Conservation (phyloP, 2,113 vertebrate genomes). For the Thymallus thymallus region DNA sequence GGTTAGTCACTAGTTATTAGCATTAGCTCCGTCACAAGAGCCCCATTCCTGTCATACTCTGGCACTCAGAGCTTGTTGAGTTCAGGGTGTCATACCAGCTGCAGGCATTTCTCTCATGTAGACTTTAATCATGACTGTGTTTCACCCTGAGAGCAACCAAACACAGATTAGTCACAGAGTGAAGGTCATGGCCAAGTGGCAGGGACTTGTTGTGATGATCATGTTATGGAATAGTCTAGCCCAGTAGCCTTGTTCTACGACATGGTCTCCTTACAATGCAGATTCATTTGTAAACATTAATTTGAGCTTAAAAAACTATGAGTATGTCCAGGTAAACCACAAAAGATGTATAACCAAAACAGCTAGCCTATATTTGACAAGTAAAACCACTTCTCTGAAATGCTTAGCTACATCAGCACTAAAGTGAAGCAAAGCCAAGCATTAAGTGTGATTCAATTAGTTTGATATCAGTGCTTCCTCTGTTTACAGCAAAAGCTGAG, state of each 20-base stretch:
- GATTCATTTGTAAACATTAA: no score
- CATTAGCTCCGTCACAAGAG: not conserved
- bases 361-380: no score
- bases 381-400: no score
- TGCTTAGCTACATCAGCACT: not conserved
- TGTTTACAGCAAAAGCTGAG: no score
- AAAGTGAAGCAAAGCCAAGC: slow-evolving; percentile 7
- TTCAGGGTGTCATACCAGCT: not conserved
- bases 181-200: slow-evolving; percentile 33
- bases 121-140: slow-evolving; percentile 3
- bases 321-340: no score
- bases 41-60: no score
- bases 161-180: slow-evolving; percentile 11
- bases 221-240: slow-evolving; percentile 34
- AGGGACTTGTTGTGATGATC: slow-evolving; percentile 21
- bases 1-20: not conserved
- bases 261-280: not conserved
- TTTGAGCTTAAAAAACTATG: no score
- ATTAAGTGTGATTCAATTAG: not conserved
- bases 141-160: slow-evolving; percentile 2
- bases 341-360: no score
- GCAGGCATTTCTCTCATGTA: not conserved
- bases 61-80: no score
- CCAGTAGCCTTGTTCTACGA: slow-evolving; percentile 8
- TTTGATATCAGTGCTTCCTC: not conserved